Conservation (phyloP, 2,888 invertebrate genomes). For the Pantelozetes paolii region DNA sequence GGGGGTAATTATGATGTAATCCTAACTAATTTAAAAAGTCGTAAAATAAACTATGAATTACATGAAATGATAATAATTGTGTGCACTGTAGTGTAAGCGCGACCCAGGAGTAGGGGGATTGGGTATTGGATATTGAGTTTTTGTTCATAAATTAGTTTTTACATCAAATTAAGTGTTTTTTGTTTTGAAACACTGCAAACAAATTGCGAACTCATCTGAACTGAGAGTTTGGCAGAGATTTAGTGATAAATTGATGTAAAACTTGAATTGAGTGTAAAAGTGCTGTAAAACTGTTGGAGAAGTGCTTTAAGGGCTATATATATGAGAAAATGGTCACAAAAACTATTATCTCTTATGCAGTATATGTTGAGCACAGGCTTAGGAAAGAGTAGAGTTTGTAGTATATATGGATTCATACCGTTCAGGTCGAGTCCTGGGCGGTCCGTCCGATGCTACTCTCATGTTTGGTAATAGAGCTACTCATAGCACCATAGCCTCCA, state of each 20-base stretch:
- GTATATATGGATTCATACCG: not conserved
- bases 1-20: not conserved
- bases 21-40: not conserved
- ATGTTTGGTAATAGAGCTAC: not conserved
- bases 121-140: not conserved
- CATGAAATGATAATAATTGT: not conserved
- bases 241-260: slow-evolving; percentile 4
- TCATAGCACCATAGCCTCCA: slow-evolving; percentile 6
- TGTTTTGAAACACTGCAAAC: slow-evolving; percentile 24
- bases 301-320: too few relatives aligned
- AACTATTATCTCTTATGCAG: not conserved
- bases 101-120: not conserved
- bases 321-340: too few relatives aligned
- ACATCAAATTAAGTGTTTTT: not conserved
- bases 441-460: not conserved
- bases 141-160: not conserved
- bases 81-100: not conserved
- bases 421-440: slow-evolving; percentile 17
- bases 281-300: too few relatives aligned
- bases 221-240: not conserved
- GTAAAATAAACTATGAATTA: not conserved
- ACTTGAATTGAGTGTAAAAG: not conserved
- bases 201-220: not conserved
- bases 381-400: not conserved
- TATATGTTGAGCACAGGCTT: not conserved